phyloP scores from a whole-genome alignment of 2,113 vertebrate genomes.

The Mirounga angustirostris region DNA sequence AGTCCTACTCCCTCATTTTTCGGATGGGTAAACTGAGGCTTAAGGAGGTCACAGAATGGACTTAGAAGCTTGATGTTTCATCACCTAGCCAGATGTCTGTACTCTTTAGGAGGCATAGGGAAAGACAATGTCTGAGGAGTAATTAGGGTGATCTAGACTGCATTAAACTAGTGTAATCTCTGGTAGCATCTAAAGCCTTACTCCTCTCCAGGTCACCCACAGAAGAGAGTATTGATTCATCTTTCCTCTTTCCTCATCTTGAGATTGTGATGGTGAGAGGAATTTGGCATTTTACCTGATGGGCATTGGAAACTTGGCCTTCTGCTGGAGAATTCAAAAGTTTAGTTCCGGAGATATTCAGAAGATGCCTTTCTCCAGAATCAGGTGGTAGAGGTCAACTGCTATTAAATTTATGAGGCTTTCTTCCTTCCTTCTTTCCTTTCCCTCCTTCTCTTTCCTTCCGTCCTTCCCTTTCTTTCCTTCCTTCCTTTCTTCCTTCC shows the following conservation, averaged over 20 bases:
- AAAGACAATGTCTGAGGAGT: neutral
- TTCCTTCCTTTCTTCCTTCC: no score
- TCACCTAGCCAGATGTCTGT: neutral
- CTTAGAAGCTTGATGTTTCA: neutral
- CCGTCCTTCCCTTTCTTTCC: no score
- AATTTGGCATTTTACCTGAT: constrained; percentile 59
- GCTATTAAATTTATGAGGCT: neutral
- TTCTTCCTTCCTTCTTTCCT: neutral
- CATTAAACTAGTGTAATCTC: neutral
- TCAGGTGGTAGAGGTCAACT: neutral
- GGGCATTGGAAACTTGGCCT: constrained; percentile 41
- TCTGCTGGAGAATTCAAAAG: constrained; percentile 1
- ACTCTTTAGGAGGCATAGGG: neutral
- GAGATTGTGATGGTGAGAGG: constrained; percentile 10
- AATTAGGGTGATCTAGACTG: neutral
- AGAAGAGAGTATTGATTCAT: neutral
- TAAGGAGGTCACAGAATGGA: neutral
- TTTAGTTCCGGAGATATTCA: neutral
- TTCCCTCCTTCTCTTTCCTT: neutral
- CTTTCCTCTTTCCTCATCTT: neutral
- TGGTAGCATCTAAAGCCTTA: neutral
- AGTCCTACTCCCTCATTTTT: neutral
- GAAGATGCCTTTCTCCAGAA: constrained; percentile 42
- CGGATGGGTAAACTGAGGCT: constrained; percentile 38
- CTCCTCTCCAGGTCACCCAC: neutral